Evolutionary conservation across 2,888 invertebrate genomes (phyloP), one percentile per base, ranked within the genome.

Genomic region (Phyllotreta striolata): DNA sequence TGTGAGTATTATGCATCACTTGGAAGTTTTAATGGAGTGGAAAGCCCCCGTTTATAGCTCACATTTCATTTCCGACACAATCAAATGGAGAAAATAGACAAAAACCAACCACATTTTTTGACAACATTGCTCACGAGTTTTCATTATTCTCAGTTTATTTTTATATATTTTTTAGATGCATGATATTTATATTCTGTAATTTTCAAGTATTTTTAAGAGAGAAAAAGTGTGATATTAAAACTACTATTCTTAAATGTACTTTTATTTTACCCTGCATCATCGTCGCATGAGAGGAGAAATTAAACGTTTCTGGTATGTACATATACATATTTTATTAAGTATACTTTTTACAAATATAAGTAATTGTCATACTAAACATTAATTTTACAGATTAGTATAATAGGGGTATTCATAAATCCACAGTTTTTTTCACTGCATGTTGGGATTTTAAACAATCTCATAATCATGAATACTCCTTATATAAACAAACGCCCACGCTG

Each of bases 151-250:
- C 58, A 49, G 47, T 58, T 58, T 58, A 58, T 58, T 58, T 58
- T 51, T 58, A 58, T 58, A 57, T 57, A 58, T 49, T 51, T 58
- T 51, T 58, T 58, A 51, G 35, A 51, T 49, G 58, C 49, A 58
- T 58, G 49, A 58, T 58, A 58, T 58, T 58, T 58, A 49, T 58
- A 58, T 58, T 49, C 58, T 40, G 58, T 58, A 58, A 57, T 57
- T 57, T 57, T 57, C 47, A 57, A 49, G 41, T 58, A 58, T 58
- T 58, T 58, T 58, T 58, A 58, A 58, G 58, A 47, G 40, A 58
- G 57, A 57, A 49, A 46, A 58, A 58, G 58, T 58, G 58, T 58
- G 58, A 58, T 58, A 58, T 58, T 58, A 58, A 58, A 55, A 58
- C 39, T 58, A 58, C 49, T 58, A 58, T 58, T 58, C 58, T 58